Conservation (phyloP, 2,113 vertebrate genomes). For the Condylura cristata region DNA sequence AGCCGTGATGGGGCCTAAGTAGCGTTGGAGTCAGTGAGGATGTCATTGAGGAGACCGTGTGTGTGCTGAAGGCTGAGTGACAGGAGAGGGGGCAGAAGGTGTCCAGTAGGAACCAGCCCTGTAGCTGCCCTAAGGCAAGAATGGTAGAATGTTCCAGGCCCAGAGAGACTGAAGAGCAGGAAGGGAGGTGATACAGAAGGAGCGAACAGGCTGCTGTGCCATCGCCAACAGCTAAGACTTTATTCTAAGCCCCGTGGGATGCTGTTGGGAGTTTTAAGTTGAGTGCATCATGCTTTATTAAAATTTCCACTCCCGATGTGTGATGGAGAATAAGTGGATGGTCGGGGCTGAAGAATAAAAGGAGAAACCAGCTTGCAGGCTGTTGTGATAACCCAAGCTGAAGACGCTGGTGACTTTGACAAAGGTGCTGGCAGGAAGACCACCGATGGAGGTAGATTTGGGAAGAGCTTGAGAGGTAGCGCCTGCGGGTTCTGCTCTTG, state of each 20-base stretch:
- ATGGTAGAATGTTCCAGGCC: not conserved
- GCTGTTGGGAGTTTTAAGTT: not conserved
- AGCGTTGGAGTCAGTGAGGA: not conserved
- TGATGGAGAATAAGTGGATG: not conserved
- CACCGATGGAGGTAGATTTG: not conserved
- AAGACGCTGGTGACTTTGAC: not conserved
- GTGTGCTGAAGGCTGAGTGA: not conserved
- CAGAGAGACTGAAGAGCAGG: not conserved
- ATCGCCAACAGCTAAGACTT: too few relatives aligned
- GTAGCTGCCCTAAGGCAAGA: not conserved
- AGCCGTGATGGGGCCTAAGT: not conserved
- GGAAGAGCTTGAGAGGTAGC: not conserved
- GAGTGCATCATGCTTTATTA: not conserved
- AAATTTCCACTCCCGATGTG: not conserved
- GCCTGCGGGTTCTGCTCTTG: not conserved
- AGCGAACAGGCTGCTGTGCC: not conserved
- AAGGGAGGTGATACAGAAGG: not conserved
- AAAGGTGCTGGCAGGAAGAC: not conserved
- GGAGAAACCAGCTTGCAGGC: not conserved
- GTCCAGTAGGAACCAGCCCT: not conserved
- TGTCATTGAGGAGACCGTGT: not conserved
- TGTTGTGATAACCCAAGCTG: not conserved
- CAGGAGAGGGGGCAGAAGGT: not conserved
- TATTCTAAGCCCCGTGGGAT: not conserved
- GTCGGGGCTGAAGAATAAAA: not conserved